Conservation (phyloP, 1,140 invertebrate genomes). For the Cotesia typhae region DNA sequence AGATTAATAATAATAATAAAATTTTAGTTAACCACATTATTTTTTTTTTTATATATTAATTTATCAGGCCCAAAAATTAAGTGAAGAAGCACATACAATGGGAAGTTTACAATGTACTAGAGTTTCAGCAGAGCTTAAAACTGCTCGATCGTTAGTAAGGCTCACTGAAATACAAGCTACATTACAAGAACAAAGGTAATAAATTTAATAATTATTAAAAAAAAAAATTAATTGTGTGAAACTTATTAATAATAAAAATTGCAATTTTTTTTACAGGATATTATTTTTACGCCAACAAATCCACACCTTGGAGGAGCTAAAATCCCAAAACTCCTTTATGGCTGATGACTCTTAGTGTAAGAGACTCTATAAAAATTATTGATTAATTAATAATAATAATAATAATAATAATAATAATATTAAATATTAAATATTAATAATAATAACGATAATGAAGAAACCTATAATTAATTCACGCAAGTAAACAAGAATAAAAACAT, state of each 20-base stretch:
- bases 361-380: constrained; percentile 63
- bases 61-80: constrained; percentile 80
- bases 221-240: background rate
- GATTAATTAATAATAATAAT: constrained; percentile 51
- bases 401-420: constrained; percentile 55
- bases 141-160: constrained; percentile 90
- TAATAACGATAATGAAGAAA: constrained; percentile 61
- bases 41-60: constrained; percentile 37
- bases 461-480: constrained; percentile 64
- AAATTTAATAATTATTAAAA: background rate
- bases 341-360: constrained; percentile 76
- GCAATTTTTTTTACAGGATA: constrained; percentile 71
- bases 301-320: constrained; percentile 86
- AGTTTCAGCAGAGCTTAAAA: constrained; percentile 94
- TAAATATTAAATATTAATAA: constrained; percentile 54
- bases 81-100: constrained; percentile 84
- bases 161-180: constrained; percentile 96
- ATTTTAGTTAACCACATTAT: no score
- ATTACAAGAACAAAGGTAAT: constrained; percentile 93
- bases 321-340: constrained; percentile 92
- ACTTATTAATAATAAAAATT: background rate
- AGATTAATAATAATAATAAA: background rate
- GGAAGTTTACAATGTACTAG: constrained; percentile 89
- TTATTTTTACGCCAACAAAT: constrained; percentile 92
- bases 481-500: constrained; percentile 58